These are phyloP conservation scores for Scatophagus argus DNA, from an alignment of 2,113 vertebrate genomes.

Conservation along the genomic window DNA sequence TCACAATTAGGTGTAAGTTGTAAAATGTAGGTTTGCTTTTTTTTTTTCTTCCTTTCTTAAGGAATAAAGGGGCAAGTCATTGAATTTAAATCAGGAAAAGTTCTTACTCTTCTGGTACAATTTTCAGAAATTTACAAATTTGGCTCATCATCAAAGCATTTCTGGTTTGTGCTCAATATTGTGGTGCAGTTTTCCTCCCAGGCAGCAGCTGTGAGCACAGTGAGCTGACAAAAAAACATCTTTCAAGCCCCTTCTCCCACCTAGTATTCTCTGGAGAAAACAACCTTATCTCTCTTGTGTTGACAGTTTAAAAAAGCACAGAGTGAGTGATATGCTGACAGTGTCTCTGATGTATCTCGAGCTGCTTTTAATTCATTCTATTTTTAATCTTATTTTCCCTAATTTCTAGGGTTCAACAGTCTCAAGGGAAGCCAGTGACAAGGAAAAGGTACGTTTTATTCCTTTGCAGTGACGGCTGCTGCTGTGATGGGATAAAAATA, in stretches of 20 bases:
- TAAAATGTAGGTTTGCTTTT: too few species aligned
- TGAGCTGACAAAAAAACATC: not conserved
- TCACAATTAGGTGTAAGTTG: too few species aligned
- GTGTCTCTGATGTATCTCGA: slow-evolving; percentile 16
- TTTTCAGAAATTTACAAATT: not conserved
- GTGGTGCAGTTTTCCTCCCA: not conserved
- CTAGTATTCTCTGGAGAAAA: slow-evolving; percentile 25
- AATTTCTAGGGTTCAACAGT: slow-evolving; percentile 91
- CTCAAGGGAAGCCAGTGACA: slow-evolving; percentile 95
- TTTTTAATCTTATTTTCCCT: slow-evolving; percentile 39
- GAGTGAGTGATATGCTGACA: slow-evolving; percentile 11
- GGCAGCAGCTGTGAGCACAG: not conserved
- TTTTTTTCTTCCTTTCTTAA: too few species aligned
- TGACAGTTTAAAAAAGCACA: slow-evolving; percentile 31
- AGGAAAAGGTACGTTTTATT: slow-evolving; percentile 90
- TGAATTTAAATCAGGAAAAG: not conserved
- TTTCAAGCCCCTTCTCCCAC: slow-evolving; percentile 34
- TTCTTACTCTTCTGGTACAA: not conserved
- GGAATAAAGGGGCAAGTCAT: not conserved
- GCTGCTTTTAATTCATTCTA: slow-evolving; percentile 34
- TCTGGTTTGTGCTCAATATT: not conserved
- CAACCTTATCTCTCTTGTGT: not conserved
- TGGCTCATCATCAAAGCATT: not conserved
- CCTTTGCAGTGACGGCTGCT: slow-evolving; percentile 38
- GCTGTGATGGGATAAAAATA: slow-evolving; percentile 56